Evolutionary conservation across 92 coral and sea anemone genomes (phyloP).

Genomic region (Parazoanthus swiftii): DNA sequence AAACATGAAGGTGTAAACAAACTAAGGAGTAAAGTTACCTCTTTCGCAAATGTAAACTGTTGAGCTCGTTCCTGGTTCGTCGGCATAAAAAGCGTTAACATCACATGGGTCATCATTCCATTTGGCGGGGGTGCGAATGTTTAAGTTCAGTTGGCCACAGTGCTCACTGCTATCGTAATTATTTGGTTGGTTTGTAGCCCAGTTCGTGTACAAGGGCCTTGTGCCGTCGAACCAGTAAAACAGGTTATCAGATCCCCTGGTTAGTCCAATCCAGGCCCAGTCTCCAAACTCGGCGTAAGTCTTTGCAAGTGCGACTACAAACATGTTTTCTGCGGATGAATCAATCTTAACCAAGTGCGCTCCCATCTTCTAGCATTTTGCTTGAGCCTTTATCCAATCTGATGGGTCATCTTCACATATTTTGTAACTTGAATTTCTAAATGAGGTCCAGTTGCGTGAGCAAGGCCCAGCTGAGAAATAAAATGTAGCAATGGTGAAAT

Average conservation of each 20-base stretch:
- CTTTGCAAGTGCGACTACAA: neutral
- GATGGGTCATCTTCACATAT: neutral
- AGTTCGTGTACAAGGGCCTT: neutral
- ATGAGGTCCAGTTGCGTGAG: neutral
- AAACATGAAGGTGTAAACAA: no score
- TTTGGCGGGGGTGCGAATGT: neutral
- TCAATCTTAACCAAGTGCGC: constrained; percentile 9
- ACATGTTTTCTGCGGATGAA: neutral
- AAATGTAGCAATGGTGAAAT: no score
- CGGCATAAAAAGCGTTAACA: no score
- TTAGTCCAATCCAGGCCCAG: neutral
- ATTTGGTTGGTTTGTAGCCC: neutral
- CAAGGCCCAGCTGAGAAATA: neutral
- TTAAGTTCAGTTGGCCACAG: neutral
- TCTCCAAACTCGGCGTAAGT: neutral
- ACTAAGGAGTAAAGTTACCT: neutral
- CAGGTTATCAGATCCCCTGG: constrained; percentile 3
- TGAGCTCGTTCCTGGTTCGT: neutral
- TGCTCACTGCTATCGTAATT: neutral
- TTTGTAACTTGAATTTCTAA: constrained; percentile 4
- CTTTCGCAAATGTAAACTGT: neutral
- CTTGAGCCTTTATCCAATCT: neutral
- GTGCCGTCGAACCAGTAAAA: constrained; percentile 6
- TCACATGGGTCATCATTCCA: neutral
- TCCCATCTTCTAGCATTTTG: neutral